Conservation (phyloP, 2,888 invertebrate genomes). For the Agrochola litura region DNA sequence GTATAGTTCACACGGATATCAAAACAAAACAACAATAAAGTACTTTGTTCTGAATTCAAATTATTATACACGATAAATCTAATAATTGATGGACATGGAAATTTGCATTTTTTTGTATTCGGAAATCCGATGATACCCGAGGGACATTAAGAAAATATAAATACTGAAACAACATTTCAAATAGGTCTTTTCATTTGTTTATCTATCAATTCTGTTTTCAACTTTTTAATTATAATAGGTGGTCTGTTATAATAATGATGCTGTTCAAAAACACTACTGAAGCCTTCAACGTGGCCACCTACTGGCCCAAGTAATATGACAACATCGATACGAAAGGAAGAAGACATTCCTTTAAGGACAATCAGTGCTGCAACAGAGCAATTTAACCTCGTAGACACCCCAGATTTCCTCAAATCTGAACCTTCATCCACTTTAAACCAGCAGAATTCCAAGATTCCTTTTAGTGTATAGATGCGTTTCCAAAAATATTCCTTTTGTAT, state of each 20-base stretch:
- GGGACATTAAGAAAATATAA: too few relatives aligned
- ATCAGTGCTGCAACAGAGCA: neutral
- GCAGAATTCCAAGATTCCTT: neutral
- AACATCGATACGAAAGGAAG: neutral
- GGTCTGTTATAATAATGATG: neutral
- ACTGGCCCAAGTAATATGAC: neutral
- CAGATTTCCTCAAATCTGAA: neutral
- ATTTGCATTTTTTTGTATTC: too few relatives aligned
- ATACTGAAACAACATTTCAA: too few relatives aligned
- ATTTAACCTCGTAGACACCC: neutral
- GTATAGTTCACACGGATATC: too few relatives aligned
- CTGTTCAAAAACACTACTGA: neutral
- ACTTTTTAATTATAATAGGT: too few relatives aligned
- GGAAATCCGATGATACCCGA: too few relatives aligned
- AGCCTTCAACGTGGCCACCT: neutral
- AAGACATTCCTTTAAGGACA: neutral
- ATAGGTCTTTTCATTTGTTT: neutral
- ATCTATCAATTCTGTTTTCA: neutral
- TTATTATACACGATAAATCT: too few relatives aligned
- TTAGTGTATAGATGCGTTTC: neutral
- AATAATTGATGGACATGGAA: too few relatives aligned
- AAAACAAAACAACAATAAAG: too few relatives aligned
- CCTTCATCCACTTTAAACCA: neutral
- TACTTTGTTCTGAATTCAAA: too few relatives aligned
- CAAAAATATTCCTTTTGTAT: neutral